A percentile compares a stretch with the other conserved stretches of the same genome.
These are phyloP conservation scores for Oceanodroma leucorhoa DNA, from an alignment of 2,797 vertebrate species.

Conservation along the genomic window DNA sequence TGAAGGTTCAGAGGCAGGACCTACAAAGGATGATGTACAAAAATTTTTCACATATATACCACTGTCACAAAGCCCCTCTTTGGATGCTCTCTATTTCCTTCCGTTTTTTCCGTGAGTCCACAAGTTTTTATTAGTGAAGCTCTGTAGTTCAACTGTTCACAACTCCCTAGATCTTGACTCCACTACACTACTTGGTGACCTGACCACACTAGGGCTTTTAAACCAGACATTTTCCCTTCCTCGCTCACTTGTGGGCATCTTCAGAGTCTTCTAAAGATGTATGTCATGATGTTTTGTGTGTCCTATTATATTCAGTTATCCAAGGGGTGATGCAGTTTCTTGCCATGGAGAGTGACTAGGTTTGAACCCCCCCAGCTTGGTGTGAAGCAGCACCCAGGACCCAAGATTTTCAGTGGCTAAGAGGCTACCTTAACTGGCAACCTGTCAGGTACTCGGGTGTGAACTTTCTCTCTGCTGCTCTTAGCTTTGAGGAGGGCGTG, in stretches of 20 bases:
- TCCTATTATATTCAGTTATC: not conserved
- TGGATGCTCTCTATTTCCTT: not conserved
- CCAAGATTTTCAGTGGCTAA: not conserved
- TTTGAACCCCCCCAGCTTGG: not conserved
- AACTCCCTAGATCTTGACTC: not conserved
- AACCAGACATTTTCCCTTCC: not conserved
- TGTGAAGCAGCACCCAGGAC: not conserved
- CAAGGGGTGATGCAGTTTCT: not conserved
- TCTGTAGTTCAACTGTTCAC: not conserved
- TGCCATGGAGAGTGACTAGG: not conserved
- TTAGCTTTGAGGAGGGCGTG: slow-evolving; percentile 8
- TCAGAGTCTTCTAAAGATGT: not conserved
- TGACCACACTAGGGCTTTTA: not conserved
- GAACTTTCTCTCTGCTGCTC: not conserved
- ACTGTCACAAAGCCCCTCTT: not conserved
- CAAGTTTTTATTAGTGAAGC: not conserved
- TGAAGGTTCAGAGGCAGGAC: not conserved
- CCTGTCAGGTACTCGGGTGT: not conserved
- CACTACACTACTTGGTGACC: not conserved
- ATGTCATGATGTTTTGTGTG: not conserved
- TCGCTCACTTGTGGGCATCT: not conserved
- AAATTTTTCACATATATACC: not conserved
- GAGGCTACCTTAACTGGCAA: not conserved
- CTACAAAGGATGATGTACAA: not conserved
- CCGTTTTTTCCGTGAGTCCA: not conserved